These are phyloP conservation scores for Bombylius discolor DNA, from an alignment of 2,888 invertebrate species.

Conservation along the genomic window DNA sequence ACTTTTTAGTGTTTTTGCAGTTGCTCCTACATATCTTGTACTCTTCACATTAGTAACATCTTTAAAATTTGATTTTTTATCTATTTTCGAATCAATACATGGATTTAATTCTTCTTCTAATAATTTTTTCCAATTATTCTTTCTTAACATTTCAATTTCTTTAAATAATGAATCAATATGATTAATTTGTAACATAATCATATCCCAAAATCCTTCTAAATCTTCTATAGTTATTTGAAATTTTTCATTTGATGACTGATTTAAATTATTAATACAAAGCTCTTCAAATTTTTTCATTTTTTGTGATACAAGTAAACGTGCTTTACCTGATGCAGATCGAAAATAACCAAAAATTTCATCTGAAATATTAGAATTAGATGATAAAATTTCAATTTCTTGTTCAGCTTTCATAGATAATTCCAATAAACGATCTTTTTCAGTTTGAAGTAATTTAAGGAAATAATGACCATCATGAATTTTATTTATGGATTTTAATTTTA, in stretches of 20 bases:
- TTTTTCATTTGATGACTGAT: constrained; percentile 58
- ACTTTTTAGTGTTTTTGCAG: constrained; percentile 12
- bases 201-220: constrained; percentile 95
- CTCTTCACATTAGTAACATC: not conserved
- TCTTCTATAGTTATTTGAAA: constrained; percentile 84
- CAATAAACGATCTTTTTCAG: constrained; percentile 57
- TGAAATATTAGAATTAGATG: constrained; percentile 40
- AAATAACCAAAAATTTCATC: constrained; percentile 76
- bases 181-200: constrained; percentile 84
- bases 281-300: constrained; percentile 93
- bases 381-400: constrained; percentile 48
- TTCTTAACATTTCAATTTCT: constrained; percentile 49
- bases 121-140: constrained; percentile 50
- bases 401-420: constrained; percentile 55
- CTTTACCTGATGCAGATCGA: constrained; percentile 82
- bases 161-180: constrained; percentile 70
- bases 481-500: constrained; percentile 36
- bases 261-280: constrained; percentile 51
- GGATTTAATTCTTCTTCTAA: constrained; percentile 9
- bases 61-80: constrained; percentile 18
- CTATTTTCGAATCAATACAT: constrained; percentile 18
- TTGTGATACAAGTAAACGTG: constrained; percentile 73
- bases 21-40: not conserved
- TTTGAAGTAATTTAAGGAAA: constrained; percentile 60
- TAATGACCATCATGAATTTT: constrained; percentile 50